phyloP scores from a whole-genome alignment of 2,888 invertebrate species.

The Ceramica pisi region DNA sequence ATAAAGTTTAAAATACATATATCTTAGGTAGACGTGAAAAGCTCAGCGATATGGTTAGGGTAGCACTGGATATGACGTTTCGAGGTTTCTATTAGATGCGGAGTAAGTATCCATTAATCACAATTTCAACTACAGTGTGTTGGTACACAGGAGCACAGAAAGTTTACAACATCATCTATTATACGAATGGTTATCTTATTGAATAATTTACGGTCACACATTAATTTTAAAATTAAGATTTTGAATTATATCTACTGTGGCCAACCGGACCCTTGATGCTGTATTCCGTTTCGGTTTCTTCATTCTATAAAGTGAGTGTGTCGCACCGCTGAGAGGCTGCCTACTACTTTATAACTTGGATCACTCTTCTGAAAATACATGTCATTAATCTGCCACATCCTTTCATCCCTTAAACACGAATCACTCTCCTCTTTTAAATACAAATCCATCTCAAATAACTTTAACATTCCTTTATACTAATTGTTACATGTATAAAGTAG shows the following conservation, averaged over 20 bases:
- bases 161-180: constrained; percentile 65
- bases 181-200: constrained; percentile 54
- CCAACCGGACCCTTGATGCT: constrained; percentile 32
- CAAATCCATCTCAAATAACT: constrained; percentile 52
- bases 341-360: constrained; percentile 29
- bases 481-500: constrained; percentile 73
- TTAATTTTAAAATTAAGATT: constrained; percentile 58
- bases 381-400: constrained; percentile 40
- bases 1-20: constrained; percentile 53
- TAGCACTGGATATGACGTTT: constrained; percentile 74
- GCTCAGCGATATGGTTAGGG: constrained; percentile 80
- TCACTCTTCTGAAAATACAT: constrained; percentile 34
- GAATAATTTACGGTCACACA: constrained; percentile 58
- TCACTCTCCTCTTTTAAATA: constrained; percentile 50
- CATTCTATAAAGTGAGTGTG: constrained; percentile 28
- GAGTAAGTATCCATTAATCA: constrained; percentile 64
- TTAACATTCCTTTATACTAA: constrained; percentile 61
- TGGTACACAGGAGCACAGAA: constrained; percentile 52
- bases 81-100: constrained; percentile 52
- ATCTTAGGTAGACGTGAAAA: constrained; percentile 67
- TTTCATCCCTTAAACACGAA: constrained; percentile 31
- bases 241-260: constrained; percentile 56
- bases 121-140: constrained; percentile 64
- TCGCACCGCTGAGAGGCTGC: constrained; percentile 31
- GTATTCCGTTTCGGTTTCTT: constrained; percentile 36